phyloP scores from a whole-genome alignment of 2,888 invertebrate species.

The Leptothorax acervorum region DNA sequence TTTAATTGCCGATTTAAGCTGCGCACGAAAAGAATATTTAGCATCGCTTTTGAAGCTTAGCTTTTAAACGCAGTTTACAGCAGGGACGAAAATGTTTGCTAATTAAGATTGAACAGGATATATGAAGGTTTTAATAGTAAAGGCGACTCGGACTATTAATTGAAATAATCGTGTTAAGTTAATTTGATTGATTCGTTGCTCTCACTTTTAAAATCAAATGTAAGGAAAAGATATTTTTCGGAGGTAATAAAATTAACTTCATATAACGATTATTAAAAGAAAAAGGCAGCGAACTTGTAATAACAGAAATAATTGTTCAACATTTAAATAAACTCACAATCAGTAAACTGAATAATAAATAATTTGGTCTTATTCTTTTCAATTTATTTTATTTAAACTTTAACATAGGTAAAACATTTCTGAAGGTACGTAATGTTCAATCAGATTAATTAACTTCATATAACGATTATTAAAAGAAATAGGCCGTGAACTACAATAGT shows the following conservation, averaged over 20 bases:
- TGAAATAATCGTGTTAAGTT: neutral
- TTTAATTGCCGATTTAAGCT: conserved; percentile 42
- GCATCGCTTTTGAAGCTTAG: neutral
- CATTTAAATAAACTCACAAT: neutral
- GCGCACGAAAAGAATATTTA: conserved; percentile 43
- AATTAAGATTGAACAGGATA: conserved; percentile 9
- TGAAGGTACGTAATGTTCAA: neutral
- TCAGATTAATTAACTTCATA: neutral
- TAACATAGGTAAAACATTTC: neutral
- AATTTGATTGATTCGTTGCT: neutral
- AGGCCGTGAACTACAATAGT: neutral
- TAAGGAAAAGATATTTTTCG: neutral
- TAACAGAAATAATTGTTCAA: neutral
- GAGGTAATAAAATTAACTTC: neutral
- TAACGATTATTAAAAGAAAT: neutral
- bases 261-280: neutral
- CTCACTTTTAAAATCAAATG: neutral
- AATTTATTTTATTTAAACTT: conserved; percentile 4
- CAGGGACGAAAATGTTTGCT: conserved; percentile 12
- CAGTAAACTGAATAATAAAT: neutral
- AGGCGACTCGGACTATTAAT: neutral
- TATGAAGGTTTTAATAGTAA: neutral
- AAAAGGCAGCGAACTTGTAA: neutral
- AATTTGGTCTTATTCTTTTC: neutral
- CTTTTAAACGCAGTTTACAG: neutral